Percentiles rank a stretch among this genome's conserved stretches.
These are phyloP conservation scores for Rhorus exstirpatorius DNA, from an alignment of 2,888 invertebrate genomes.

Conservation along the genomic window DNA sequence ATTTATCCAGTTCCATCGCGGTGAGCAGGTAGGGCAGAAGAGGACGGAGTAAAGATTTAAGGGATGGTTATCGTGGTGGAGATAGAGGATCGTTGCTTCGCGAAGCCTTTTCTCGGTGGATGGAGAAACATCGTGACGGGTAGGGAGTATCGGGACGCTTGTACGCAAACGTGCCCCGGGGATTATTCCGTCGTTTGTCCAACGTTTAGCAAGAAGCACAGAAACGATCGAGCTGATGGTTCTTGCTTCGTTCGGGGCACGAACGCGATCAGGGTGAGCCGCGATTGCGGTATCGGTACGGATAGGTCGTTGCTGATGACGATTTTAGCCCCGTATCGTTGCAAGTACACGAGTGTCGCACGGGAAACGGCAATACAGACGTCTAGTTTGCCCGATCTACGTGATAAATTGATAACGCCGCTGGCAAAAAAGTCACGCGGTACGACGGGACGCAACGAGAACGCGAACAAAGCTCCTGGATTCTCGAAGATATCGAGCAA, in stretches of 20 bases:
- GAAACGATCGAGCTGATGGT: constrained; percentile 13
- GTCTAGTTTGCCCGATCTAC: constrained; percentile 75
- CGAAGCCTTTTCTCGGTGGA: constrained; percentile 94
- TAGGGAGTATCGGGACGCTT: constrained; percentile 92
- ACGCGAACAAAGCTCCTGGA: neutral
- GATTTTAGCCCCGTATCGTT: constrained; percentile 58
- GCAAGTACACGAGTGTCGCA: constrained; percentile 73
- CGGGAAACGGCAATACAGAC: constrained; percentile 76
- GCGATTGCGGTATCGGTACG: constrained; percentile 31
- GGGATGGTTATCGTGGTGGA: constrained; percentile 87
- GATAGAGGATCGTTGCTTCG: constrained; percentile 88
- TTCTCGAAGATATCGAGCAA: neutral
- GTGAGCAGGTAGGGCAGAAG: too few species aligned
- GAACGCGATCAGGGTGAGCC: constrained; percentile 88
- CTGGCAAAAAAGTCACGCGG: constrained; percentile 43
- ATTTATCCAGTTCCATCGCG: too few species aligned
- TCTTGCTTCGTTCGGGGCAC: constrained; percentile 34
- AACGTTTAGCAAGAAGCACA: constrained; percentile 19
- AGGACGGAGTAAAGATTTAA: too few species aligned
- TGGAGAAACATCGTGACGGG: constrained; percentile 91
- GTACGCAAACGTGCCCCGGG: constrained; percentile 89
- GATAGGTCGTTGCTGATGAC: constrained; percentile 49
- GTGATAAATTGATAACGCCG: constrained; percentile 76
- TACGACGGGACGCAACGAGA: neutral
- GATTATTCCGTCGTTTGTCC: constrained; percentile 66